Evolutionary conservation across 2,797 vertebrate genomes (phyloP).

Genomic region (Setipinna tenuifilis): DNA sequence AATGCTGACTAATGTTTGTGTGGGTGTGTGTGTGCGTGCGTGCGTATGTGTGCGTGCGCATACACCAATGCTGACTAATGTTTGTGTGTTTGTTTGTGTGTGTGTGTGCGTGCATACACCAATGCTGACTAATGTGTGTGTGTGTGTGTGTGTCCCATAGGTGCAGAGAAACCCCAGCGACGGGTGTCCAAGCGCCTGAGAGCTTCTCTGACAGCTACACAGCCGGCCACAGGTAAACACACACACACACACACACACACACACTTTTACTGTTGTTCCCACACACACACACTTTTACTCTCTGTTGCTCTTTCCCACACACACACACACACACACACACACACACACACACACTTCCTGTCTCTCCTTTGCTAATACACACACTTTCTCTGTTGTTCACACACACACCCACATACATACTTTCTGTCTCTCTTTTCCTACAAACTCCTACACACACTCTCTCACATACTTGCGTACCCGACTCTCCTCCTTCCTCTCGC

Average conservation of each 20-base stretch:
- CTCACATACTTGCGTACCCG: constrained; percentile 50
- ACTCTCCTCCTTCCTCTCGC: constrained; percentile 40
- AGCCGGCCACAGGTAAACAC: constrained; percentile 71
- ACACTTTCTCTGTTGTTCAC: too few species aligned
- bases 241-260: background rate
- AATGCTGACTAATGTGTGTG: background rate
- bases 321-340: constrained; percentile 60
- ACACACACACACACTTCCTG: constrained; percentile 36
- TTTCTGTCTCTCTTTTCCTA: constrained; percentile 43
- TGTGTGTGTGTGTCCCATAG: constrained; percentile 52
- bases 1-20: too few species aligned
- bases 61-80: too few species aligned
- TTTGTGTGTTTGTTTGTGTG: too few species aligned
- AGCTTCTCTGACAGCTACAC: constrained; percentile 62
- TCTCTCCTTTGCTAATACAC: too few species aligned
- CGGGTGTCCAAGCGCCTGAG: constrained; percentile 54
- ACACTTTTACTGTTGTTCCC: too few species aligned
- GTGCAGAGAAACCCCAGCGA: constrained; percentile 63
- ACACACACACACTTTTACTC: background rate
- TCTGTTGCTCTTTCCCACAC: constrained; percentile 35
- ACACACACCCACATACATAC: constrained; percentile 35
- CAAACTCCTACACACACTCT: too few species aligned
- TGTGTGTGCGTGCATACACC: too few species aligned
- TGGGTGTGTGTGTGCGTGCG: too few species aligned
- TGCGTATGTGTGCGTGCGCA: too few species aligned